Base-by-base conservation (phyloP, 2,113 vertebrate genomes). In the Chauna torquata region DNA sequence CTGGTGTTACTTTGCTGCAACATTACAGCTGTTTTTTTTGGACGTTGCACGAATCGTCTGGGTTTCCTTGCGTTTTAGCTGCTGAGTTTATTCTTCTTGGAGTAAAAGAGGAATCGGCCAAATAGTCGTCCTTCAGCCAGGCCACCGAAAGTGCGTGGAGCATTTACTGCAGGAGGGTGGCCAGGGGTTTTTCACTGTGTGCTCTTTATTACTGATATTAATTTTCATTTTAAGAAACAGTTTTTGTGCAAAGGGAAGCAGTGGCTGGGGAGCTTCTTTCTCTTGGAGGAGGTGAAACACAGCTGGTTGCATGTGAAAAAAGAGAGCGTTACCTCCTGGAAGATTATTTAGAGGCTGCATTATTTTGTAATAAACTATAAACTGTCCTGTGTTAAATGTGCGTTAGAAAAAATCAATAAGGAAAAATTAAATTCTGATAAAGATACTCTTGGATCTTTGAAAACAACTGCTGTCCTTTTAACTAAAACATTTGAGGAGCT, bases 401-500 rank as follows among this genome's bases (percentile, higher is more conserved):
- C 98, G 95, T 98, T 98, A 96, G 89, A 95, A 94, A 85, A 98
- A 98, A 98, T 98, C 98, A 98, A 98, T 98, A 98, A 98, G 97
- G 96, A 97, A 98, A 97, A 98, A 98, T 98, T 98, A 98, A 98
- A 98, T 98, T 98, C 98, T 97, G 97, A 98, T 98, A 98, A 98
- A 98, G 97, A 98, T 98, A 97, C 97, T 98, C 96, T 98, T 98
- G 98, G 97, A 98, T 98, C 97, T 98, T 98, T 98, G 97, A 98
- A 98, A 98, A 98, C 97, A 98, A 98, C 98, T 98, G 98, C 98
- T 98, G 97, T 98, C 97, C 98, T 98, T 98, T 98, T 98, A 98
- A 98, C 98, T 97, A 98, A 98, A 98, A 98, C 98, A 98, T 98
- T 98, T 98, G 98, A 98, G 97, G 96, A 97, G 97, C 98, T 98